Base-by-base conservation (phyloP, 2,888 invertebrate genomes). In the Eupithecia tripunctaria region DNA sequence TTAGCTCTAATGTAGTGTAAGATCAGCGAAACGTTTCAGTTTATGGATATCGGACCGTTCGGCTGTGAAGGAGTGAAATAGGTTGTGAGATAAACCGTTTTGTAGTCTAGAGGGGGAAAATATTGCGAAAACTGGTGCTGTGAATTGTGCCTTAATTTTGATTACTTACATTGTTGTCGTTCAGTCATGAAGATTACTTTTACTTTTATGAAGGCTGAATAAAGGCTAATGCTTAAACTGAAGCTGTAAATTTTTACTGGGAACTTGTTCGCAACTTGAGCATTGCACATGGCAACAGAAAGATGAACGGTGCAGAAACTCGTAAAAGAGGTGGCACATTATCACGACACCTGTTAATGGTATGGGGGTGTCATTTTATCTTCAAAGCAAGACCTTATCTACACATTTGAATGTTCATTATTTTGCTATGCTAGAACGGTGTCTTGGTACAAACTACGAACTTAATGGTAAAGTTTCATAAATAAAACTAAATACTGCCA, bases 1-100 rank as follows among this genome's bases (percentile, higher is more conserved):
- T 64, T 32, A 32, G 25, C 56, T 41, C 70, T 66, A 66, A 65
- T 66, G 70, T 70, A 70, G 66, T 56, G 70, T 70, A 70, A 65
- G 65, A 70, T 64, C 63, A 64, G 38, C 69, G 36, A 38, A 51
- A 70, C 70, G 38, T 18, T 65, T 36, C 38, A 65, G 60, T 66
- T 70, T 70, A 70, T 70, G 65, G 70, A 51, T 56, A 56, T 56
- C 47, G 29, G 60, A 27, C 60, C 60, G 21, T 60, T 60, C 29
- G 60, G 29, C 60, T 60, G 60, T 29, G 60, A 29, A 67, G 29
- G 32, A 67, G n/a, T 51, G 47, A 67, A 51, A 67, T 67, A 67
- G 47, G 32, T 56, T 56, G 56, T 56, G 21, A 56, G 56, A 56
- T 56, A 56, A 56, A 56, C 25, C 3, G 25, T 56, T 56, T 56